Evolutionary conservation across 2,113 vertebrate genomes (phyloP).

Genomic region (Indri indri): DNA sequence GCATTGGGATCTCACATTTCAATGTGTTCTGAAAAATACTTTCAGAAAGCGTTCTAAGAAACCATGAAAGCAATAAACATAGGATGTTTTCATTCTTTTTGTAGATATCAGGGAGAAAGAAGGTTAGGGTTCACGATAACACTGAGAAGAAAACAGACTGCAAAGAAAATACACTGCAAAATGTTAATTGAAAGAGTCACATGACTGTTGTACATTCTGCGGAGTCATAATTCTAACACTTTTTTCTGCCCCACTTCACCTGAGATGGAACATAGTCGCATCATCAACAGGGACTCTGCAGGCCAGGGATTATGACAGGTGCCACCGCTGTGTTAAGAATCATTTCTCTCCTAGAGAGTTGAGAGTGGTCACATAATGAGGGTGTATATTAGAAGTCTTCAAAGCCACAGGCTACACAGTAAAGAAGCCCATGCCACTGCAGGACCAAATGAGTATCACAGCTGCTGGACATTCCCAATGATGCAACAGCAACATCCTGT

Average conservation of each 20-base stretch:
- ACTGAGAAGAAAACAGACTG: not conserved
- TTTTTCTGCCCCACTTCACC: not conserved
- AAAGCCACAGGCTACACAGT: not conserved
- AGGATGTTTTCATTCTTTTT: not conserved
- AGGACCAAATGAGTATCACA: not conserved
- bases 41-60: not conserved
- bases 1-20: not conserved
- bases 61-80: not conserved
- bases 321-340: not conserved
- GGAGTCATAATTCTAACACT: too few relatives aligned
- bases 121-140: not conserved
- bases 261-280: not conserved
- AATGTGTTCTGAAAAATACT: not conserved
- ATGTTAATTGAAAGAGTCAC: not conserved
- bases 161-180: not conserved
- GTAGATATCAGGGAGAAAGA: not conserved
- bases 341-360: not conserved
- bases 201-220: not conserved
- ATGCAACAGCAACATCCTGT: fast-evolving
- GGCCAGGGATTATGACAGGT: not conserved
- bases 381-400: not conserved
- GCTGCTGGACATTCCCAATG: not conserved
- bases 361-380: not conserved
- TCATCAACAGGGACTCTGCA: not conserved
- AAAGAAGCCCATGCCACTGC: not conserved